Evolutionary conservation across 1,140 invertebrate genomes (phyloP).

Genomic region (Aphaenogaster floridana): DNA sequence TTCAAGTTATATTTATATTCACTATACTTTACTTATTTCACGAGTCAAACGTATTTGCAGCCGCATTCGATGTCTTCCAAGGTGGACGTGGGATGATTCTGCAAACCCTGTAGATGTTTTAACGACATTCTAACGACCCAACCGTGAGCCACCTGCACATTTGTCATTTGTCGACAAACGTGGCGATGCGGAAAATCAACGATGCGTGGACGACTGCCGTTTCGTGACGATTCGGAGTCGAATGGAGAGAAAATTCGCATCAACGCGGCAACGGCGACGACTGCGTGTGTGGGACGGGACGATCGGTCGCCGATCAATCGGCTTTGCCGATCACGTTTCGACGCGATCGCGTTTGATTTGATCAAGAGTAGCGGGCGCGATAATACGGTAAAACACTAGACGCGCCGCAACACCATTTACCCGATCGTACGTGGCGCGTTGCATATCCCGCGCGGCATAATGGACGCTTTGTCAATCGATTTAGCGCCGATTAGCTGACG

Average conservation of each 20-base stretch:
- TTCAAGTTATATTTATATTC: not conserved
- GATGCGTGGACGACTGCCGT: not conserved
- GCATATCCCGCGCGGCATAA: not conserved
- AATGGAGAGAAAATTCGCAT: slow-evolving; percentile 9
- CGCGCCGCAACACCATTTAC: not conserved
- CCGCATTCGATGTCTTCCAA: not conserved
- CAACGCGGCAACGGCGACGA: not conserved
- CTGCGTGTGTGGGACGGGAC: not conserved
- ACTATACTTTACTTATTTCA: not conserved
- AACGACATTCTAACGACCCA: not conserved
- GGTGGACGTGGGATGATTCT: not conserved
- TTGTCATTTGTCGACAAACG: not conserved
- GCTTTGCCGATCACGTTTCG: slow-evolving; percentile 8
- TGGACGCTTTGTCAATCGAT: slow-evolving; percentile 8
- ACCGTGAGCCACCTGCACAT: not conserved
- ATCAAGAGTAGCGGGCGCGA: not conserved
- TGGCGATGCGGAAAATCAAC: not conserved
- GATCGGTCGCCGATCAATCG: slow-evolving; percentile 10
- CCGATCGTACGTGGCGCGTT: not conserved
- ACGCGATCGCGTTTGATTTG: not conserved
- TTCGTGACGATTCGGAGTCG: not conserved
- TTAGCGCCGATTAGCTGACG: slow-evolving; percentile 19
- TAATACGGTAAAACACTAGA: slow-evolving; percentile 32
- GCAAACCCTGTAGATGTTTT: slow-evolving; percentile 1
- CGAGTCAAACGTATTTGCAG: not conserved